Conservation (phyloP, 2,113 vertebrate species). For the Odocoileus hemionus region DNA sequence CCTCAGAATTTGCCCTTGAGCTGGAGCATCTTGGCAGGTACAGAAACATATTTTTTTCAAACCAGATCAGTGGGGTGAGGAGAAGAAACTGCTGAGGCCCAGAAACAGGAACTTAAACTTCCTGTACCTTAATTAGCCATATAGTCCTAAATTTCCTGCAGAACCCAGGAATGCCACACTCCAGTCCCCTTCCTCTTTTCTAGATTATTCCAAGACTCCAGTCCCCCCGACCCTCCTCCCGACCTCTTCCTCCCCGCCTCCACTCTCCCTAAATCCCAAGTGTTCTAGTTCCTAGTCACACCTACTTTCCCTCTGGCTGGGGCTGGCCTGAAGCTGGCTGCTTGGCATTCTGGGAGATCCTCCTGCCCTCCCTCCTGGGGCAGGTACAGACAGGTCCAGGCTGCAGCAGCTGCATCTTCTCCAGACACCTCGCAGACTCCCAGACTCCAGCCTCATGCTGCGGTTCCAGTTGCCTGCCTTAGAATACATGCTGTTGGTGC, state of each 20-base stretch:
- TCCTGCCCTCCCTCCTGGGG: constrained; percentile 37
- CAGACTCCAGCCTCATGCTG: not conserved
- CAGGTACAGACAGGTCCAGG: constrained; percentile 65
- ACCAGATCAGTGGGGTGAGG: not conserved
- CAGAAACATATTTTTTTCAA: constrained; percentile 4
- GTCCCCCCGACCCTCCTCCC: not conserved
- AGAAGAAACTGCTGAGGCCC: not conserved
- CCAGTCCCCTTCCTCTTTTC: not conserved
- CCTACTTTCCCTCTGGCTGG: constrained; percentile 27
- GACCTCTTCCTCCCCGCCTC: not conserved
- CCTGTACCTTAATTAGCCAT: not conserved
- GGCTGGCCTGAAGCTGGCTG: constrained; percentile 45
- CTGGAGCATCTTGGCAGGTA: not conserved
- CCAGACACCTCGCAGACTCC: not conserved
- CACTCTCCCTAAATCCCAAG: not conserved
- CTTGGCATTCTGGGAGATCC: constrained; percentile 62
- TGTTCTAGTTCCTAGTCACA: constrained; percentile 23
- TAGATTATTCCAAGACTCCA: not conserved
- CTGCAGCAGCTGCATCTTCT: constrained; percentile 35
- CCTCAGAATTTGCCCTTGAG: constrained; percentile 6
- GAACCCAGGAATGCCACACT: not conserved
- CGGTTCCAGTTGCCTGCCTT: not conserved
- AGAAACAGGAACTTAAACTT: constrained; percentile 38
- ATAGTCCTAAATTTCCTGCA: not conserved
- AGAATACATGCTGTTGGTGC: not conserved